Conservation (phyloP, 2,888 invertebrate genomes). For the Barypeithes pellucidus region DNA sequence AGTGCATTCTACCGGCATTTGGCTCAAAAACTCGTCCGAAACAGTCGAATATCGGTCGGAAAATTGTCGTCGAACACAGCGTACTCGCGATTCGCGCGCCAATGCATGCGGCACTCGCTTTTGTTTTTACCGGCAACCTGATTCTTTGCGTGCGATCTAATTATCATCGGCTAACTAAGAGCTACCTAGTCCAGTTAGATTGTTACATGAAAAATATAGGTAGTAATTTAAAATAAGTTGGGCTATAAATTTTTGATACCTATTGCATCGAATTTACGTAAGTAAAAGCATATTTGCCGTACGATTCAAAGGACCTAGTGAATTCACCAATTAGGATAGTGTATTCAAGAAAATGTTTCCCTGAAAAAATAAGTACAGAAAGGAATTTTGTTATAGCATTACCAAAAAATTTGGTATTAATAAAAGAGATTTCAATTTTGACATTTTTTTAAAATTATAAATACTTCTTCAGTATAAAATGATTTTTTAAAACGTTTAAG, state of each 20-base stretch:
- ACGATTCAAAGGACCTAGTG: no score
- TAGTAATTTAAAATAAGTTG: neutral
- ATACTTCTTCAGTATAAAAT: no score
- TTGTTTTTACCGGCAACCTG: conserved; percentile 41
- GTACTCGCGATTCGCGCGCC: conserved; percentile 35
- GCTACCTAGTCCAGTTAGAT: conserved; percentile 16
- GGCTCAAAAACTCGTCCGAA: conserved; percentile 30
- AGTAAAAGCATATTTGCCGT: conserved; percentile 9
- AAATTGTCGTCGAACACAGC: conserved; percentile 35
- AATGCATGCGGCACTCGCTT: conserved; percentile 43
- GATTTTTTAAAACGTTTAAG: no score
- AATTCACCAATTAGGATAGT: no score
- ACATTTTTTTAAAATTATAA: no score
- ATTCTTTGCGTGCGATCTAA: conserved; percentile 11
- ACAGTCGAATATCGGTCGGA: conserved; percentile 41
- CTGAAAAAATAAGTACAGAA: no score
- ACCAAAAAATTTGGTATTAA: no score
- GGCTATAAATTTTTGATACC: no score
- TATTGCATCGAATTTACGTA: neutral
- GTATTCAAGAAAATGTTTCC: no score
- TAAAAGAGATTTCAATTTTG: no score
- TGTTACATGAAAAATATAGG: neutral
- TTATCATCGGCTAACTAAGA: neutral
- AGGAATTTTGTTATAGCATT: no score
- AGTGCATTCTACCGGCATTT: conserved; percentile 45